phyloP scores from a whole-genome alignment of 2,888 invertebrate genomes.

The Chloroclysta siterata region DNA sequence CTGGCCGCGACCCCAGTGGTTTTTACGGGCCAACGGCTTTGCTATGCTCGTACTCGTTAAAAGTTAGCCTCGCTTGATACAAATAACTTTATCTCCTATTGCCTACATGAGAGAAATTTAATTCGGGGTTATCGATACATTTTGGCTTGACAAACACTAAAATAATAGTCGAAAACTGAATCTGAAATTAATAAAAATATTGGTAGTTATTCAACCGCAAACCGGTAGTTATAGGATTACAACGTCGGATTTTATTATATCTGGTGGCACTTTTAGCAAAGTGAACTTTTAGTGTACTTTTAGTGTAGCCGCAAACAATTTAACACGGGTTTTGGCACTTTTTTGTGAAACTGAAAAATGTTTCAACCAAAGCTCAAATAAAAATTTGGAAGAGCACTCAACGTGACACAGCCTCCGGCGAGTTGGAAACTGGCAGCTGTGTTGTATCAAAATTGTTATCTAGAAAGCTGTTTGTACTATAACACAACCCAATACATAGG shows the following conservation, averaged over 20 bases:
- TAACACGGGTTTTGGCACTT: constrained; percentile 19
- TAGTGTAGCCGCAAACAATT: constrained; percentile 26
- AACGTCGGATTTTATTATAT: not conserved
- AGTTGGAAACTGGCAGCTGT: constrained; percentile 42
- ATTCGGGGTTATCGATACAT: not conserved
- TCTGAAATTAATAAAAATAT: too few relatives aligned
- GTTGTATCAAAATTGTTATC: constrained; percentile 16
- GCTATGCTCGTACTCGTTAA: constrained; percentile 3
- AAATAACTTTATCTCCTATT: too few relatives aligned
- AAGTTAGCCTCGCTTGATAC: not conserved
- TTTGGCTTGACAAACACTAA: not conserved
- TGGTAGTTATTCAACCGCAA: too few relatives aligned
- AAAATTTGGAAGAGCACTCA: constrained; percentile 29
- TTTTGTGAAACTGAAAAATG: constrained; percentile 22
- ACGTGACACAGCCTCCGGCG: constrained; percentile 26
- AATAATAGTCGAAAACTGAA: not conserved
- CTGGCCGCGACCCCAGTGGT: constrained; percentile 27
- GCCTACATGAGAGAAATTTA: not conserved
- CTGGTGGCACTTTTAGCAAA: constrained; percentile 4
- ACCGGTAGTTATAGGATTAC: too few relatives aligned
- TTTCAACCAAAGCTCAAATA: constrained; percentile 23
- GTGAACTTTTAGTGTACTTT: constrained; percentile 16
- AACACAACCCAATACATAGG: not conserved
- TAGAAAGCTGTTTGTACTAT: not conserved
- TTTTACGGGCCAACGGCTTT: constrained; percentile 18